phyloP scores from a whole-genome alignment of 2,113 vertebrate genomes.

The Tachysurus fulvidraco region DNA sequence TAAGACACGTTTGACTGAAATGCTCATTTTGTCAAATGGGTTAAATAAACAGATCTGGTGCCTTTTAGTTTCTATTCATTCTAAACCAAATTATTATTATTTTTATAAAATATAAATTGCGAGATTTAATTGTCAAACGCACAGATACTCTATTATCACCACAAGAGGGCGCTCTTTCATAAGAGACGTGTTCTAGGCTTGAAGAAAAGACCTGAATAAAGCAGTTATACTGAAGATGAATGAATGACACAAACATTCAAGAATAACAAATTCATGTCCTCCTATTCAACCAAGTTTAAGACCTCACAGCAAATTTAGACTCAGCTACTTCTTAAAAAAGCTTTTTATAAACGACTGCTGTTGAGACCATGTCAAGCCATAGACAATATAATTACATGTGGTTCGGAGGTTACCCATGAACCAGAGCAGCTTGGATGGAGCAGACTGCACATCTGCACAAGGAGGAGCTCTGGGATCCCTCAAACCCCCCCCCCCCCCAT shows the following conservation, averaged over 20 bases:
- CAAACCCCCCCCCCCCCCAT: conserved; percentile 3
- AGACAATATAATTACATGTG: conserved; percentile 38
- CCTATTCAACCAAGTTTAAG: background rate
- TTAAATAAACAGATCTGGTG: background rate
- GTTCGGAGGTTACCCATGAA: conserved; percentile 27
- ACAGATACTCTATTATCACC: background rate
- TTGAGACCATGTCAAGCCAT: background rate
- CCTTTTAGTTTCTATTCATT: background rate
- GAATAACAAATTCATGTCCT: background rate
- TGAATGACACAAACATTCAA: no score
- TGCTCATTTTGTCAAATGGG: background rate
- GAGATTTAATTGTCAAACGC: background rate
- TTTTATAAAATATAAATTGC: background rate
- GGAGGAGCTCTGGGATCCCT: conserved; percentile 6
- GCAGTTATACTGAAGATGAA: background rate
- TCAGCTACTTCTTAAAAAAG: conserved; percentile 13
- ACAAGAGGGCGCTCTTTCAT: conserved; percentile 1
- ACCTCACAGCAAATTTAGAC: conserved; percentile 6
- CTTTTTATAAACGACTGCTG: conserved; percentile 31
- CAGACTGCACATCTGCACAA: conserved; percentile 44
- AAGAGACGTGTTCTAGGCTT: background rate
- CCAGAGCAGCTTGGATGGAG: conserved; percentile 25
- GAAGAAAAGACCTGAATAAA: background rate
- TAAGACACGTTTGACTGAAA: background rate
- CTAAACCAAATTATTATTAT: background rate